Percentiles rank a stretch among this genome's conserved stretches.
Evolutionary conservation across 2,797 vertebrate species (phyloP).

Genomic region (Columba guinea): DNA sequence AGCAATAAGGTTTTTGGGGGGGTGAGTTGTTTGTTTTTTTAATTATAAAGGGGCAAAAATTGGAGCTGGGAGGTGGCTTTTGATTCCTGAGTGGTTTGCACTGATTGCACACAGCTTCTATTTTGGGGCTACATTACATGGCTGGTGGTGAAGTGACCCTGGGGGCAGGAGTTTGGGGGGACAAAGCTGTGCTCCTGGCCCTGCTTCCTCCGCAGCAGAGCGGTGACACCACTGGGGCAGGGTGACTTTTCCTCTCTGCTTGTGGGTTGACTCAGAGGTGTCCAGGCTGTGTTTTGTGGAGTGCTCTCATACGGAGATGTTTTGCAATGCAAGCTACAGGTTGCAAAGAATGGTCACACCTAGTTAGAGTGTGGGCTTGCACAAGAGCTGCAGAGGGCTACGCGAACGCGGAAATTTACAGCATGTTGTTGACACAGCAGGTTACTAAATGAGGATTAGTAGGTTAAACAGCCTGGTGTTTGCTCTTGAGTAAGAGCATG

Average conservation of each 20-base stretch:
- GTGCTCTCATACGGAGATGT: accelerated
- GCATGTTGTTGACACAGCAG: background rate
- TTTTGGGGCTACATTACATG: accelerated
- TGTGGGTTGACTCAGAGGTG: accelerated
- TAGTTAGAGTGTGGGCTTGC: background rate
- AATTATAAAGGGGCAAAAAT: background rate
- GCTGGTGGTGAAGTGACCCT: background rate
- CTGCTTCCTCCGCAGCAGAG: background rate
- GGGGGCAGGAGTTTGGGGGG: background rate
- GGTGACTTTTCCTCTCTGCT: background rate
- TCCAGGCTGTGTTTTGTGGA: accelerated
- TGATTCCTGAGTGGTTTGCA: background rate
- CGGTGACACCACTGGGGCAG: background rate
- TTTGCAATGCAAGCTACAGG: background rate
- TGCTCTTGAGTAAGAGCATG: background rate
- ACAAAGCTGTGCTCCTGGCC: background rate
- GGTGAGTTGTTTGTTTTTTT: background rate
- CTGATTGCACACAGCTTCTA: accelerated
- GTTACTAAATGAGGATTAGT: conserved; percentile 34
- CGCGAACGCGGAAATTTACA: background rate
- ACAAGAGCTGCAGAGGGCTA: background rate
- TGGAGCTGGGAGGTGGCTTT: background rate
- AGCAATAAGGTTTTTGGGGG: background rate
- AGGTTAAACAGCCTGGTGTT: conserved; percentile 11
- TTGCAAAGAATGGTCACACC: background rate